Evolutionary conservation across 2,888 invertebrate species (phyloP).

Genomic region (Scaptomyza polygonia): DNA sequence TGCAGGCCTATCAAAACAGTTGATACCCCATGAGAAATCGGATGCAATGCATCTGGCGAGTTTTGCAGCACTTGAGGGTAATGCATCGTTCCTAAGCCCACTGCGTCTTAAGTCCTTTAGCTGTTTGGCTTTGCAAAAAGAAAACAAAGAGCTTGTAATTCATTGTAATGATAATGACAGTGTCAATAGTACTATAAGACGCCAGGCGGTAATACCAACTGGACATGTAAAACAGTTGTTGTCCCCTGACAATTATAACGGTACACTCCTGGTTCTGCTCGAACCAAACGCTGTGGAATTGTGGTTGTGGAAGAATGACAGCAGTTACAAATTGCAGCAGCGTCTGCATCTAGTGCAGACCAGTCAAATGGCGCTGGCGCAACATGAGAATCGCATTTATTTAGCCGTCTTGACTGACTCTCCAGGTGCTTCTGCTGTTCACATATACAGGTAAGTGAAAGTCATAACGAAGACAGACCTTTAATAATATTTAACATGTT

Average conservation of each 20-base stretch:
- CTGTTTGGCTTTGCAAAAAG: constrained; percentile 33
- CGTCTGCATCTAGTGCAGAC: constrained; percentile 55
- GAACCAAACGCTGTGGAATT: constrained; percentile 49
- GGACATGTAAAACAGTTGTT: constrained; percentile 63
- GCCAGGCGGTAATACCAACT: constrained; percentile 16
- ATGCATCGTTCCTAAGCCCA: neutral
- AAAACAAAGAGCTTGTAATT: constrained; percentile 23
- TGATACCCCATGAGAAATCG: constrained; percentile 17
- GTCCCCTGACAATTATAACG: constrained; percentile 2
- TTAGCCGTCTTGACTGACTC: constrained; percentile 67
- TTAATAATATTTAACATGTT: neutral
- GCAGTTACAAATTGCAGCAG: constrained; percentile 24
- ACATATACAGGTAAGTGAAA: constrained; percentile 75
- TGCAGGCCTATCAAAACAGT: constrained; percentile 33
- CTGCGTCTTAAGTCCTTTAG: constrained; percentile 14
- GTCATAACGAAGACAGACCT: neutral
- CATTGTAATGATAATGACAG: constrained; percentile 24
- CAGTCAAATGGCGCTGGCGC: constrained; percentile 55
- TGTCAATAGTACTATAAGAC: constrained; percentile 1
- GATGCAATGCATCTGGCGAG: neutral
- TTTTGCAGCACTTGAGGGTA: constrained; percentile 5
- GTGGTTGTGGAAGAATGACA: constrained; percentile 57
- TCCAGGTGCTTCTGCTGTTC: constrained; percentile 52
- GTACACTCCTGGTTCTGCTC: constrained; percentile 27
- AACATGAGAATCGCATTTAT: constrained; percentile 51